Percentiles rank a stretch among this genome's conserved stretches.
phyloP scores from a whole-genome alignment of 1,140 invertebrate species.

The Dendrolimus punctatus region DNA sequence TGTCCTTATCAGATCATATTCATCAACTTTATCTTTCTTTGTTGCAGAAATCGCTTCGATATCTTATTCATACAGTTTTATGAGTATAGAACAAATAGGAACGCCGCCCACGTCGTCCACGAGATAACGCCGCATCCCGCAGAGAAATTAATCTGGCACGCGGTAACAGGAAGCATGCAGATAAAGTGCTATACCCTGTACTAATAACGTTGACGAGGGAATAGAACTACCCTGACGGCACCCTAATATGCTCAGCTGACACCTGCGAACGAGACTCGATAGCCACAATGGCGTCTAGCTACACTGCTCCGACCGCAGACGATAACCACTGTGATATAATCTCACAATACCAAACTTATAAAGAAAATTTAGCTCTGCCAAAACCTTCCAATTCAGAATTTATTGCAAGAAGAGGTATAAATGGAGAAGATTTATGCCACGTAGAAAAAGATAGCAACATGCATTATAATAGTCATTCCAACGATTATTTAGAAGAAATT shows the following conservation, averaged over 20 bases:
- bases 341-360: not conserved
- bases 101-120: slow-evolving; percentile 41
- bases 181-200: slow-evolving; percentile 39
- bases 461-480: slow-evolving; percentile 44
- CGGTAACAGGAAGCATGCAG: slow-evolving; percentile 55
- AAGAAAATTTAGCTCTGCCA: too few species aligned
- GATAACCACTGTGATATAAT: slow-evolving; percentile 4
- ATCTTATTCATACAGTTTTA: slow-evolving; percentile 64
- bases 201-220: slow-evolving; percentile 21
- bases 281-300: slow-evolving; percentile 9
- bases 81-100: slow-evolving; percentile 56
- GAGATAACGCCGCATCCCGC: slow-evolving; percentile 53
- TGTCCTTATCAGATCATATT: slow-evolving; percentile 24
- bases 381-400: too few species aligned
- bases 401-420: too few species aligned
- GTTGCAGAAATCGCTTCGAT: slow-evolving; percentile 64
- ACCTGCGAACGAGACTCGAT: slow-evolving; percentile 12
- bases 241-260: slow-evolving; percentile 43
- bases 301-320: not conserved
- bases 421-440: slow-evolving; percentile 7
- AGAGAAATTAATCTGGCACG: slow-evolving; percentile 62
- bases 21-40: slow-evolving; percentile 42
- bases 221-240: slow-evolving; percentile 10
- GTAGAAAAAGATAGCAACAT: slow-evolving; percentile 26
- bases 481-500: slow-evolving; percentile 36